A percentile compares a stretch with the other conserved stretches of the same genome.
Conservation (phyloP, 2,888 invertebrate species). For the Amphimallon solstitiale region DNA sequence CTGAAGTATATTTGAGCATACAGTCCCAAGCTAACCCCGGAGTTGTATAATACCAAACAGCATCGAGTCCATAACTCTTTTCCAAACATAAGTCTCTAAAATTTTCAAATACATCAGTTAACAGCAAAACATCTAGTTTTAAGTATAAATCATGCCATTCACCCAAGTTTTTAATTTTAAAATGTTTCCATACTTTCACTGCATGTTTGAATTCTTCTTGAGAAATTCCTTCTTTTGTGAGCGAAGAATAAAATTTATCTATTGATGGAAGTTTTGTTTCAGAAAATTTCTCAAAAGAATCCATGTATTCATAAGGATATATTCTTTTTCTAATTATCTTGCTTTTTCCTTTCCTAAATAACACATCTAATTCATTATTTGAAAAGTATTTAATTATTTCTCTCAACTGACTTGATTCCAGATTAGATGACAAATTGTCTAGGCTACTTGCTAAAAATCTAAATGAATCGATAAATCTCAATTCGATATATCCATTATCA, state of each 20-base stretch:
- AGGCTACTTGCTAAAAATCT: conserved; percentile 48
- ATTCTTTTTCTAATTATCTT: conserved; percentile 49
- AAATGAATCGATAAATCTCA: conserved; percentile 35
- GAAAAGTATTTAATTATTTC: conserved; percentile 2
- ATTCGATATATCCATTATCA: too few relatives aligned
- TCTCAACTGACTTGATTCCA: too few relatives aligned
- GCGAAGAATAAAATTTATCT: conserved; percentile 46
- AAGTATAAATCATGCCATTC: conserved; percentile 48
- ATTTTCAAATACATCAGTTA: conserved; percentile 52
- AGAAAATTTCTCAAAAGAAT: not conserved
- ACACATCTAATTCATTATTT: conserved; percentile 24
- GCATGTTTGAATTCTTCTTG: conserved; percentile 54
- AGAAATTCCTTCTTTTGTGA: conserved; percentile 44
- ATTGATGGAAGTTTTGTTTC: conserved; percentile 47
- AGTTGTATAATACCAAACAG: too few relatives aligned
- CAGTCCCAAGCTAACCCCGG: too few relatives aligned
- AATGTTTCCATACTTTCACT: conserved; percentile 51
- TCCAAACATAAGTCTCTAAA: conserved; percentile 49
- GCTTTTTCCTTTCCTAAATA: conserved; percentile 21
- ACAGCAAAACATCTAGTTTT: conserved; percentile 50
- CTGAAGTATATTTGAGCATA: too few relatives aligned
- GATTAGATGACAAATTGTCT: conserved; percentile 46
- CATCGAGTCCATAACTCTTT: conserved; percentile 36
- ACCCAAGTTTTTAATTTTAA: not conserved
- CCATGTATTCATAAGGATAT: conserved; percentile 48